These are phyloP conservation scores for Alaudala cheleensis DNA, from an alignment of 2,113 vertebrate genomes.

Conservation along the genomic window DNA sequence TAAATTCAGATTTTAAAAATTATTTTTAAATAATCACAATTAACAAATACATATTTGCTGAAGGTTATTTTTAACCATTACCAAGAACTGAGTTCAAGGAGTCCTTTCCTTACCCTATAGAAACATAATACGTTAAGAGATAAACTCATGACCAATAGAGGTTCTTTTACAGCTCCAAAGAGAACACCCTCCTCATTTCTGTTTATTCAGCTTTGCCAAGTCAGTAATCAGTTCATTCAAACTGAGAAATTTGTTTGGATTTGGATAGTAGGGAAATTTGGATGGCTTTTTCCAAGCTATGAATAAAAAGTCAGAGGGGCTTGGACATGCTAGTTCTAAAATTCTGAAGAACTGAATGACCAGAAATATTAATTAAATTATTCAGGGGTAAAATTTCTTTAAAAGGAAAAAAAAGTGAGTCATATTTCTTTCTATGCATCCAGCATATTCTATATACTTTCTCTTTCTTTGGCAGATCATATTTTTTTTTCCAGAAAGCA, in stretches of 20 bases:
- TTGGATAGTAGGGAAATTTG: neutral
- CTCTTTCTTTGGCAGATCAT: neutral
- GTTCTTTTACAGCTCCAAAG: neutral
- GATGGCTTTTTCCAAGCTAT: neutral
- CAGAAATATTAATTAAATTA: neutral
- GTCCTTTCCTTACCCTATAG: neutral
- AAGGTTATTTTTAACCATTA: neutral
- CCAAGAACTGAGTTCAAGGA: neutral
- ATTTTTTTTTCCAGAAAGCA: neutral
- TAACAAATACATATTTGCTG: neutral
- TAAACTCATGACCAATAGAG: neutral
- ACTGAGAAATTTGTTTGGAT: neutral
- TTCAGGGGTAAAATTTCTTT: neutral
- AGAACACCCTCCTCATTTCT: neutral
- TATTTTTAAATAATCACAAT: neutral
- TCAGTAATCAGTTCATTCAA: constrained; percentile 5
- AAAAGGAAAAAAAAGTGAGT: neutral
- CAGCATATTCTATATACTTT: neutral
- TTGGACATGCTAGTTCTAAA: neutral
- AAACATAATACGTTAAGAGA: neutral
- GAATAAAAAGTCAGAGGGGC: neutral
- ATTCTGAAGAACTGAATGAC: neutral
- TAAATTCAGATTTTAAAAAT: neutral
- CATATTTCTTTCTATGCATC: neutral
- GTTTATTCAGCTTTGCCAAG: constrained; percentile 26